Evolutionary conservation across 2,113 vertebrate species (phyloP), one percentile per base, ranked within the genome.

Genomic region (Takifugu flavidus): DNA sequence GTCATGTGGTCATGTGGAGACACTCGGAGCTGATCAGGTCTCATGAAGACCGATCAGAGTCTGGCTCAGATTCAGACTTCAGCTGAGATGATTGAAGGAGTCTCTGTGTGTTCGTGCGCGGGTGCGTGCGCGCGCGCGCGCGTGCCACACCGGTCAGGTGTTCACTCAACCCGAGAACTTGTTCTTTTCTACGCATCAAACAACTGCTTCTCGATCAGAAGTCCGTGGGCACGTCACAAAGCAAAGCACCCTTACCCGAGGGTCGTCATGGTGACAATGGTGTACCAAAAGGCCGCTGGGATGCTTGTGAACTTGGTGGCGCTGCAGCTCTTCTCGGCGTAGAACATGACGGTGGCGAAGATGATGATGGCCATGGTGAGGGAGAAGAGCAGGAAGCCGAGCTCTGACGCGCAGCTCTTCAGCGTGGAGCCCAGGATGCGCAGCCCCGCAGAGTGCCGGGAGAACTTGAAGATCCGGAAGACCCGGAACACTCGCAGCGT

Each of bases 311-410:
- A 99, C 90, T 96, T 96, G 94, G 89, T 96, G 77, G 90, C 91
- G 2, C 91, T 86, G 49, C 95, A 98, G 6, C 96, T 95, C 60
- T 98, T 98, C 91, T 99, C 97, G 0, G 97, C 96, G 67, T 99
- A 99, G 90, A 98, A 99, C 96, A 99, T 98, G 65, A 99, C 94
- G 0, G 97, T 99, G 59, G 97, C 97, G 74, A 99, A 99, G 85
- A 99, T 98, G 83, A 99, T 96, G 91, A 99, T 98, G 82, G 97
- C 97, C 97, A 99, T 99, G 57, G 97, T 98, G 69, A 99, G 95
- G 0, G 95, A 96, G 90, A 99, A 99, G 72, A 99, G 97, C 54
- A 99, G 91, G 90, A 99, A 99, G 87, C 97, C 97, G 70, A 99
- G 80, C 75, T 99, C 97, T 0, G 96, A 98, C n/a, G 96, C 97